Base-by-base conservation (phyloP, 2,888 invertebrate species). In the Aleiodes leptofemur region DNA sequence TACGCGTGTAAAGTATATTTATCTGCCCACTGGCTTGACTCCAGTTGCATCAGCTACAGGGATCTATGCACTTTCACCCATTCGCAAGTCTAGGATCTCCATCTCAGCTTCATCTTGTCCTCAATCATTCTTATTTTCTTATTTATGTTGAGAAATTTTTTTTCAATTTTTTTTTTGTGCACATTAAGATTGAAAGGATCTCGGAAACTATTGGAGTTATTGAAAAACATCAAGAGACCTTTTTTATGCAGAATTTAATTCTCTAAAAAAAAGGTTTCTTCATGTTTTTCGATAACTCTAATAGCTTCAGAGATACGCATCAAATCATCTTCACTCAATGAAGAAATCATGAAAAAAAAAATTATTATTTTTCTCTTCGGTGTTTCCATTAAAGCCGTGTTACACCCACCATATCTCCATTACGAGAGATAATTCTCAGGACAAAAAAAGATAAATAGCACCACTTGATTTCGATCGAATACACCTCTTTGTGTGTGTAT, bases 1-100 rank as follows among this genome's bases (percentile, higher is more conserved):
- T 75, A 75, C 66, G 43, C 51, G 34, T 71, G 68, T 68, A 72
- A 50, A 74, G 61, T 75, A 75, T 71, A 75, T 70, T 70, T 68
- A 72, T 71, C 51, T 71, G 48, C 70, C 51, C 61, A 75, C 66
- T 71, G 53, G 56, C 71, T 14, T 72, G 66, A 59, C 68, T 75
- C 64, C 31, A 71, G 69, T 72, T 72, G 75, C 75, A 71, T 72
- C 71, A 75, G 72, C 48, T 14, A 53, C 55, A 23, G n/a, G 43
- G 8, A 64, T 61, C 55, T 48, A 50, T 68, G 43, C 56, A 71
- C 68, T 68, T 68, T 68, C 72, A 75, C 71, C 56, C 53, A 55
- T 29, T 9, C 16, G n/a, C 57, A 50, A 23, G 50, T 53, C 14
- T 64, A 64, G 38, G 14, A 64, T 55, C 56, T 48, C 66, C 56